These are phyloP conservation scores for Macrobrachium rosenbergii DNA, from an alignment of 1,140 invertebrate species.

Conservation along the genomic window DNA sequence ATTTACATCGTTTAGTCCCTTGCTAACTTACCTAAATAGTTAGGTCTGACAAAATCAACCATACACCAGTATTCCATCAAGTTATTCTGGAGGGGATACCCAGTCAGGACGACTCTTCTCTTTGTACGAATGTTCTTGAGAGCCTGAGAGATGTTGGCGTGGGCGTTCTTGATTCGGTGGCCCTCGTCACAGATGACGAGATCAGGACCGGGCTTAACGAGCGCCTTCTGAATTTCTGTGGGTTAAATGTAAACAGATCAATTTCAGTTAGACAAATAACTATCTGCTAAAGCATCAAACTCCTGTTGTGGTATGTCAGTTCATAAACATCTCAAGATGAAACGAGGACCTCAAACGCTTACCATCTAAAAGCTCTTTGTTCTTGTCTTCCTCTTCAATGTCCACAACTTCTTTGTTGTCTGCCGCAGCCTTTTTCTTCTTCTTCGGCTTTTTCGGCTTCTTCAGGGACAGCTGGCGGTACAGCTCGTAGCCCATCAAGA, in stretches of 20 bases:
- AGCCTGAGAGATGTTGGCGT: conserved; percentile 92
- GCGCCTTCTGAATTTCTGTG: conserved; percentile 85
- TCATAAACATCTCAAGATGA: no score
- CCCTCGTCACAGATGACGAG: conserved; percentile 96
- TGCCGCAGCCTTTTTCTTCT: conserved; percentile 72
- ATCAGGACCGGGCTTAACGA: conserved; percentile 94
- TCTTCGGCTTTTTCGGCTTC: conserved; percentile 72
- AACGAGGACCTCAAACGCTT: conserved; percentile 64
- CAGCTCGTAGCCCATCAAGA: conserved; percentile 98
- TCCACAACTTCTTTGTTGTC: conserved; percentile 70
- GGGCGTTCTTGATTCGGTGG: conserved; percentile 96
- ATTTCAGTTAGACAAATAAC: neutral
- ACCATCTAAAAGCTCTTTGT: conserved; percentile 87
- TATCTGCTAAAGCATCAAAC: no score
- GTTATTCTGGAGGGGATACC: conserved; percentile 97
- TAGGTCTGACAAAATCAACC: conserved; percentile 96
- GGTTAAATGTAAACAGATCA: conserved; percentile 65
- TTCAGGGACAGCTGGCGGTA: conserved; percentile 87
- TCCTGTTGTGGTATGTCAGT: no score
- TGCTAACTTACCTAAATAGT: conserved; percentile 77
- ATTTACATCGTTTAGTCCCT: no score
- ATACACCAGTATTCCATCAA: conserved; percentile 96
- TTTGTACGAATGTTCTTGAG: conserved; percentile 93
- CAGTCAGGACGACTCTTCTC: conserved; percentile 90
- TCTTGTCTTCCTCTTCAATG: conserved; percentile 80